Conservation (phyloP, 2,113 vertebrate species). For the Forbesichthys agassizii region DNA sequence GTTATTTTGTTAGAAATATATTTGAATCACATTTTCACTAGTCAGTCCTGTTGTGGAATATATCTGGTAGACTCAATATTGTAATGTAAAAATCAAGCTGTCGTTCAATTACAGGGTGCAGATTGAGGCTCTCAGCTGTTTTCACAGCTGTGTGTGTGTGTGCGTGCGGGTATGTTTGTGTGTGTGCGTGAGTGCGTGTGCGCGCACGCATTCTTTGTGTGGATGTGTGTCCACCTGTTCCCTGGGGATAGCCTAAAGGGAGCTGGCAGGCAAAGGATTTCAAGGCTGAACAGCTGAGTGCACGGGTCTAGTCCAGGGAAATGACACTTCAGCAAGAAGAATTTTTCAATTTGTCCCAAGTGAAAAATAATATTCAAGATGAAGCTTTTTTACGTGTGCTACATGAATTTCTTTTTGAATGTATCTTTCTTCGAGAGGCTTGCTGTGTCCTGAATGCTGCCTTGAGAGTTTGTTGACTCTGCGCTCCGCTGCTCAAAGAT, state of each 20-base stretch:
- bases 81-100: not conserved
- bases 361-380: slow-evolving; percentile 36
- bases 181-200: not conserved
- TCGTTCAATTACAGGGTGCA: not conserved
- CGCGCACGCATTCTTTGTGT: not conserved
- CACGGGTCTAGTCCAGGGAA: slow-evolving; percentile 37
- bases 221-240: slow-evolving; percentile 11
- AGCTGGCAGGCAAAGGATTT: slow-evolving; percentile 51
- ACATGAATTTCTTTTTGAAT: slow-evolving; percentile 14
- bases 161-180: not conserved
- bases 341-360: slow-evolving; percentile 45
- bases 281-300: slow-evolving; percentile 46
- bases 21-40: not conserved
- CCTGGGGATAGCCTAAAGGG: slow-evolving; percentile 39
- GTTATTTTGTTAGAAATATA: not conserved
- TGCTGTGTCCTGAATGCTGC: not conserved
- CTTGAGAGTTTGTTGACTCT: slow-evolving; percentile 25
- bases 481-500: slow-evolving; percentile 11
- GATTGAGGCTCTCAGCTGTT: not conserved
- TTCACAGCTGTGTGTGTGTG: not conserved
- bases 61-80: not conserved
- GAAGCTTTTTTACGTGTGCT: slow-evolving; percentile 13
- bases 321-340: slow-evolving; percentile 49
- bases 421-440: not conserved
- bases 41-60: not conserved